Base-by-base conservation (phyloP, 1,140 invertebrate species). In the Mya arenaria region DNA sequence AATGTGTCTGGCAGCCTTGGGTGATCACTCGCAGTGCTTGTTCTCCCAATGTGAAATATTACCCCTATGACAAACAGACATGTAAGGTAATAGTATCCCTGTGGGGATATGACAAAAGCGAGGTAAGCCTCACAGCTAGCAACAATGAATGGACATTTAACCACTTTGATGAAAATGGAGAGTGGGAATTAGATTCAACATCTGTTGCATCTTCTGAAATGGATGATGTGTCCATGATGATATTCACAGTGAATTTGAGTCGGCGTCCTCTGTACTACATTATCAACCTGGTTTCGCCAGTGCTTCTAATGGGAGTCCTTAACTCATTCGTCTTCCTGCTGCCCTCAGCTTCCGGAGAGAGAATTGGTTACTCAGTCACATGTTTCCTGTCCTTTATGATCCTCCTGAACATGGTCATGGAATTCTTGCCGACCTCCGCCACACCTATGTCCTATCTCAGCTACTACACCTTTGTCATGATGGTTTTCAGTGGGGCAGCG, bases 391-490 rank as follows among this genome's bases (percentile, higher is more conserved):
- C 77, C 4, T 80, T 58, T 36, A 39, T 71, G n/a, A 66, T 80
- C 13, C 52, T 80, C 32, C 37, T 80, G 17, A 80, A 80, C 52
- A 71, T 44, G 30, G 37, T 80, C 10, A 80, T 69, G 65, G 65
- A 66, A 10, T 71, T 80, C 32, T 48, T 80, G 8, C 77, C 77
- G 10, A 23, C 65, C 8, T 39, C 77, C 10, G 65, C 77, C 0
- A 34, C 55, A 39, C 77, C 77, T 0, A 28, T 80, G 36, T 80
- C 77, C 0, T 60, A 41, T 36, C 39, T 80, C 8, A 34, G 65
- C 37, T 80, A 80, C 66, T 80, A 80, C 25, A 71, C 66, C 32
- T 71, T 71, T 34, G 32, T 80, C 3, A 80, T 80, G 77, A 62
- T 80, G 65, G 32, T 80, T 3, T 80, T 80, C 34, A 80, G 63